Base-by-base conservation (phyloP, 2,888 invertebrate genomes). In the Cryptus armator region DNA sequence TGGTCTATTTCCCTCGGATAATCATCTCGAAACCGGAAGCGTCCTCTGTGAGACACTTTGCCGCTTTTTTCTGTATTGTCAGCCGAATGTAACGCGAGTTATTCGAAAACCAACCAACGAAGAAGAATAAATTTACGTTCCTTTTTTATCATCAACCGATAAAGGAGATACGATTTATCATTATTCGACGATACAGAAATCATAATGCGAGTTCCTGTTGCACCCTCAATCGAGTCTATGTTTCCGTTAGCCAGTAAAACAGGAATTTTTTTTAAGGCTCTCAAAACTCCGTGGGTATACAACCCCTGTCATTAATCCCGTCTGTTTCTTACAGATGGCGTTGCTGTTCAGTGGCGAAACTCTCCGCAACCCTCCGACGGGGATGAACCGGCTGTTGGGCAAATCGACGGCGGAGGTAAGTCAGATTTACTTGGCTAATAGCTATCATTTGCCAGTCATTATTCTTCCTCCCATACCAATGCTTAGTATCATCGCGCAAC, bases 31-130 rank as follows among this genome's bases (percentile, higher is more conserved):
- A 12, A 46, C 29, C 43, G 29, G 10, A n/a, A 68, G 78, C 53
- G 83, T n/a, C 78, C 59, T 62, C 78, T 67, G 12, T 75, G 70
- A 3, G 5, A 16, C 44, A 5, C 51, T 74, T 75, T 14, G 14
- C 6, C 37, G 12, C 3, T 53, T 44, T 9, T 12, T 10, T 19
- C 16, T 4, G 12, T 10, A 48, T 43, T 66, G 43, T 37, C 71
- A 48, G 6, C 43, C 16, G 70, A 59, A 48, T 66, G 29, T n/a
- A 12, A 29, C 12, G 44, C 9, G 32, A 37, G 44, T 72, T 29
- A 62, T 32, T 64, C 32, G 9, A 12, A 0, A 19, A 7, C n/a
- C 68, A n/a, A 67, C 53, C 5, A 37, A n/a, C 10, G 43, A 19
- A 32, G 46, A 79, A 24, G n/a, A 37, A 2, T 44, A 1, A 1